These are phyloP conservation scores for Columbina picui DNA, from an alignment of 2,113 vertebrate species.

Conservation along the genomic window DNA sequence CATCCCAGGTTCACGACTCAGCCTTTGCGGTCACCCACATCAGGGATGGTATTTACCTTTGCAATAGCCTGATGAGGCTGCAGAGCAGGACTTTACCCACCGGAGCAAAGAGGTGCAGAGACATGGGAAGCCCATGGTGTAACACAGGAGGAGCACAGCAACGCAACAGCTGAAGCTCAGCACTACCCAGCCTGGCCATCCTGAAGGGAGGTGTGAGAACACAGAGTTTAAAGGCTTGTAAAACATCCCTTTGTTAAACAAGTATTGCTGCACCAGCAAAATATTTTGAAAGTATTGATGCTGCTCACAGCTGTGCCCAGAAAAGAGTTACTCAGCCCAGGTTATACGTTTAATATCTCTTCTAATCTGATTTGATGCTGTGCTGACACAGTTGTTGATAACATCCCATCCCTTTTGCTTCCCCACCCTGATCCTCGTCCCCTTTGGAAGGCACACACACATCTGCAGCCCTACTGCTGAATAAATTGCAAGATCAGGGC, in stretches of 20 bases:
- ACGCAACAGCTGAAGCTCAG: background rate
- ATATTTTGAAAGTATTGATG: background rate
- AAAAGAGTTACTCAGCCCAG: background rate
- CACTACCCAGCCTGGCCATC: background rate
- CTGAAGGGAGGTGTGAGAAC: background rate
- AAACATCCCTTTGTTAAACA: background rate
- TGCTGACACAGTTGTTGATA: background rate
- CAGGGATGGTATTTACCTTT: background rate
- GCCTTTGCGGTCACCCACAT: background rate
- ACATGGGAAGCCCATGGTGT: background rate
- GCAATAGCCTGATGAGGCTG: accelerated
- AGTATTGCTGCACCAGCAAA: background rate
- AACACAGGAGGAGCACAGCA: background rate
- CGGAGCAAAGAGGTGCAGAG: background rate
- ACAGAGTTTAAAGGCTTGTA: background rate
- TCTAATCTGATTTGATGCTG: background rate
- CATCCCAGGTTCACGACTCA: background rate
- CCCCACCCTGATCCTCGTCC: background rate
- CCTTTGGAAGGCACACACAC: background rate
- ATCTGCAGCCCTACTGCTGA: background rate
- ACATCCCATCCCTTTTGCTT: background rate
- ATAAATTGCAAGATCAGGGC: background rate
- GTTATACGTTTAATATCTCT: background rate
- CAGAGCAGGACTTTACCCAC: background rate
- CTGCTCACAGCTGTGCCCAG: background rate